Base-by-base conservation (phyloP, 92 coral and sea anemone genomes). In the Phenganax marumi region DNA sequence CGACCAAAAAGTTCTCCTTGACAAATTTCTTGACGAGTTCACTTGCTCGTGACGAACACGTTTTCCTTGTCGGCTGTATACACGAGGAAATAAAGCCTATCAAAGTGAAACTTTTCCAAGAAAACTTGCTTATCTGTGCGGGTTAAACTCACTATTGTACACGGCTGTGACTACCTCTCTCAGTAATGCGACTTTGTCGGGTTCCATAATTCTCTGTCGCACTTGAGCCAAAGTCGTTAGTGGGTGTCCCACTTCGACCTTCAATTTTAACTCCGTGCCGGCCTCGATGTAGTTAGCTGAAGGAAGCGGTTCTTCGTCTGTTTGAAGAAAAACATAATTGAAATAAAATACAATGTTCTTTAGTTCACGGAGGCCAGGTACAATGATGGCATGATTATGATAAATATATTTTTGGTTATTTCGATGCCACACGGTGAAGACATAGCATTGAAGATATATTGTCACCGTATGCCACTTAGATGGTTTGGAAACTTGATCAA, bases 181-280 rank as follows among this genome's bases (percentile, higher is more conserved):
- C 16, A 58, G 73, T 62, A 84, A 76, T n/a, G 56, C 43, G 8
- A 86, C 87, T 25, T 46, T 49, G 75, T 76, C 49, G 33, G 54
- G 75, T 14, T 84, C 71, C 48, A 79, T 80, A 6, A 57, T 52
- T 47, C 81, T 77, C 26, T 60, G 79, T 7, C 66, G 68, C 16
- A 72, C 89, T n/a, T 85, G 88, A 8, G 52, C 83, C 8, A 77
- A 49, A 33, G 97, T 85, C 57, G 87, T 95, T 12, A 95, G 56
- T 3, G 98, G 93, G 73, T 87, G 88, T 0, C 91, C 97, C 1
- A 95, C 87, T n/a, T 92, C 91, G 24, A 95, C 88, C 64, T 92
- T 95, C 46, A 95, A 77, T 84, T 95, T 95, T 19, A 95, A 80
- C 52, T 95, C 98, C 51, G 95, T 92, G 49, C 98, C 97, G 52